A percentile compares a stretch with the other conserved stretches of the same genome.
Conservation (phyloP, 37 sponge, comb jelly and placozoan species). For the Spongilla lacustris region DNA sequence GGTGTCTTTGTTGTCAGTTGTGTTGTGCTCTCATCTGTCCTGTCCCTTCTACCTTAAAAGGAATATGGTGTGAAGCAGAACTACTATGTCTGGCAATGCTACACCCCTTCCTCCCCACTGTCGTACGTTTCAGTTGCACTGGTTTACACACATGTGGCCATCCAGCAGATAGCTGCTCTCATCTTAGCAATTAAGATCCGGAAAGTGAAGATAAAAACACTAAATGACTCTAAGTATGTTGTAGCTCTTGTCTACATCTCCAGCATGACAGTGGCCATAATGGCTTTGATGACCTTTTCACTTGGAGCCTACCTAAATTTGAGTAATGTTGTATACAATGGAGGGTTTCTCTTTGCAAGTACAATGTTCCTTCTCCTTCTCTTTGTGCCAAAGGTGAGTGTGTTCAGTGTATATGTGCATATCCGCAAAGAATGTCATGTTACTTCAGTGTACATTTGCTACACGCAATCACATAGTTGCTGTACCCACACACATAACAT, state of each 20-base stretch:
- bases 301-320: conserved; percentile 11
- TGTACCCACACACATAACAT: too few relatives aligned
- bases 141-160: conserved; percentile 8
- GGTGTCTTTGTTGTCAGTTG: neutral
- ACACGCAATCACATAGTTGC: too few relatives aligned
- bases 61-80: neutral
- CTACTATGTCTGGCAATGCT: conserved; percentile 22
- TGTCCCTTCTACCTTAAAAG: neutral
- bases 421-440: too few relatives aligned
- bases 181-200: conserved; percentile 42
- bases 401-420: neutral
- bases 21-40: neutral
- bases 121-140: neutral
- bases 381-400: conserved; percentile 43
- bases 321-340: neutral
- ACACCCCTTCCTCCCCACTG: neutral
- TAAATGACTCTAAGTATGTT: conserved; percentile 60
- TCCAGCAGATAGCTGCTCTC: conserved; percentile 36
- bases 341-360: conserved; percentile 6
- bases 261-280: conserved; percentile 18
- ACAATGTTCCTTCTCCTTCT: conserved; percentile 33
- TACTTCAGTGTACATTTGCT: too few relatives aligned
- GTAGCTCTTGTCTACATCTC: conserved; percentile 47
- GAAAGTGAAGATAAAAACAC: conserved; percentile 31
- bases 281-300: conserved; percentile 11